Evolutionary conservation across 2,888 invertebrate species (phyloP).

Genomic region (Allophyes oxyacanthae): DNA sequence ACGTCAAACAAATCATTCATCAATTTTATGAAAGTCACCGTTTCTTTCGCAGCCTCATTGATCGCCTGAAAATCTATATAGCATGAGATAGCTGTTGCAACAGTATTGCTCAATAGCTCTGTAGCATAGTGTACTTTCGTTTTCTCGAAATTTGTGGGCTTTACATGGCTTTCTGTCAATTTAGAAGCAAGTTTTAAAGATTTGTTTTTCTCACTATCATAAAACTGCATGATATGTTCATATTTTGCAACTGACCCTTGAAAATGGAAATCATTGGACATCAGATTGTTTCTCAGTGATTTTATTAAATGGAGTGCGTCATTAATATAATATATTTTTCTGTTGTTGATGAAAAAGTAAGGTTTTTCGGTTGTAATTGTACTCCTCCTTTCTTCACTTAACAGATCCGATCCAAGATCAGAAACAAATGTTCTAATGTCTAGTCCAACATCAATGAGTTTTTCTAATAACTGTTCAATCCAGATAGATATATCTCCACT

Average conservation of each 20-base stretch:
- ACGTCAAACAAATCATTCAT: slow-evolving; percentile 46
- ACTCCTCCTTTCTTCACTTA: slow-evolving; percentile 42
- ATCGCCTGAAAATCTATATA: slow-evolving; percentile 47
- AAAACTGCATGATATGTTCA: slow-evolving; percentile 56
- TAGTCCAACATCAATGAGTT: slow-evolving; percentile 55
- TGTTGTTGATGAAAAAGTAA: slow-evolving; percentile 53
- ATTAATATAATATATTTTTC: slow-evolving; percentile 62
- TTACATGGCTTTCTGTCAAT: slow-evolving; percentile 58
- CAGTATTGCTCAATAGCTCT: slow-evolving; percentile 60
- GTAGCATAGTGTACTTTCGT: slow-evolving; percentile 55
- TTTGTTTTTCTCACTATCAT: slow-evolving; percentile 53
- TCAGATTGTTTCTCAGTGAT: slow-evolving; percentile 56
- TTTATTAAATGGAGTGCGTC: slow-evolving; percentile 60
- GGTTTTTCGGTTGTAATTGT: slow-evolving; percentile 47
- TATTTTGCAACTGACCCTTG: slow-evolving; percentile 55
- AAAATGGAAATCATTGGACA: slow-evolving; percentile 59
- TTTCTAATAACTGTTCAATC: slow-evolving; percentile 55
- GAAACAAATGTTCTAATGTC: slow-evolving; percentile 54
- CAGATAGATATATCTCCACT: slow-evolving; percentile 40
- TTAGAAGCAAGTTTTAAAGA: slow-evolving; percentile 55
- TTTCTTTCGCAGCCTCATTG: slow-evolving; percentile 35
- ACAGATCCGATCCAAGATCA: slow-evolving; percentile 49
- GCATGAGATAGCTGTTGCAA: slow-evolving; percentile 56
- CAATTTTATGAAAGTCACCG: slow-evolving; percentile 43
- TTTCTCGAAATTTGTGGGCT: slow-evolving; percentile 57